phyloP scores from a whole-genome alignment of 64 coral and sea anemone genomes.

The Hydrozoanthus tunicans region DNA sequence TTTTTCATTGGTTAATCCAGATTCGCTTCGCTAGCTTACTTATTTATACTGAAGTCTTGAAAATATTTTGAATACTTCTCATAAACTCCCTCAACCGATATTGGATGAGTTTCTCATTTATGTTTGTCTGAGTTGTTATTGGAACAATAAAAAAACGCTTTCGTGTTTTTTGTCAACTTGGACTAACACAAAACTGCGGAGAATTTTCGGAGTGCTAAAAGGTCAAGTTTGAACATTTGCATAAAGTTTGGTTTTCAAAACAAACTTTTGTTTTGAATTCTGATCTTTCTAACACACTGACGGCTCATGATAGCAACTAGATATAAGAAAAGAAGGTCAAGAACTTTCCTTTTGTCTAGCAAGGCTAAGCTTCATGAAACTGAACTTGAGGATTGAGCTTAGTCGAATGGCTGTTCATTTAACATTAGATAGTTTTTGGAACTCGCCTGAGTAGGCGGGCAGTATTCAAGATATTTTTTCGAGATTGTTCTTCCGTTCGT shows the following conservation, averaged over 20 bases:
- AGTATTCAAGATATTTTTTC: neutral
- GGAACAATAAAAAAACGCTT: neutral
- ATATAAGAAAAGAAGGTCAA: too few relatives aligned
- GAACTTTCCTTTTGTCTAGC: too few relatives aligned
- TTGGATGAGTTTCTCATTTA: neutral
- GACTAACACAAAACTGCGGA: neutral
- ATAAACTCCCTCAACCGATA: neutral
- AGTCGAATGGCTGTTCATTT: neutral
- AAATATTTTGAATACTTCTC: conserved; percentile 41
- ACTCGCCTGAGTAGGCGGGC: neutral
- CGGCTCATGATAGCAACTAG: too few relatives aligned
- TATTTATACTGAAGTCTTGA: neutral
- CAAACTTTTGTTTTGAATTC: too few relatives aligned
- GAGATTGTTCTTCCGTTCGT: conserved; percentile 7
- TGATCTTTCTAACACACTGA: too few relatives aligned
- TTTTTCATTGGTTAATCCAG: conserved; percentile 27
- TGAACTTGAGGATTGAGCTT: too few relatives aligned
- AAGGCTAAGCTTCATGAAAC: too few relatives aligned
- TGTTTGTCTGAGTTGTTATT: neutral
- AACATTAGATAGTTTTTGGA: neutral
- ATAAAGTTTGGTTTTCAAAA: too few relatives aligned
- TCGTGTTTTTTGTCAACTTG: neutral
- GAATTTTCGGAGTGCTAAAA: neutral
- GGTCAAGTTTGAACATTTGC: too few relatives aligned
- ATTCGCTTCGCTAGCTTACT: conserved; percentile 36